Evolutionary conservation across 2,113 vertebrate genomes (phyloP), one percentile per base, ranked within the genome.

Genomic region (Oenanthe oenanthe): DNA sequence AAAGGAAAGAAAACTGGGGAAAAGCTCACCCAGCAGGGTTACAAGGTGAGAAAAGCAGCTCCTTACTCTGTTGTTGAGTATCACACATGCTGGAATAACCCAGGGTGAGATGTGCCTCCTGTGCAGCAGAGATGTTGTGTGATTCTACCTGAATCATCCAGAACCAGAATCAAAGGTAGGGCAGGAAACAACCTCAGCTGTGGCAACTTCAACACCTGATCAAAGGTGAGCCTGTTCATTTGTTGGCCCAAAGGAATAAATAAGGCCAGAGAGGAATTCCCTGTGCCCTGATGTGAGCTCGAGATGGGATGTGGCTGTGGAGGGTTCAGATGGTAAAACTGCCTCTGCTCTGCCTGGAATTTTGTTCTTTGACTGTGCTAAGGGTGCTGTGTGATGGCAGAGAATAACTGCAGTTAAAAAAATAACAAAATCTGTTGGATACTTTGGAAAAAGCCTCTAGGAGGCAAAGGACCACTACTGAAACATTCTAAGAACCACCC

Each of bases 21-120:
- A 29, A 17, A 47, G 11, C 5, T 57, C 58, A 3, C 10, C 6
- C 24, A 47, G 50, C 0, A 0, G 43, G 34, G 9, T 38, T 38
- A 12, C 42, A 43, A 34, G 51, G 57, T 57, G 10, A 56, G 68
- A 56, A 45, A 42, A 88, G 14, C 79, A 47, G 29, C 15, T 81
- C 15, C 15, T 54, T 4, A 38, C 34, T 36, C 15, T 45, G 21
- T 17, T 47, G 43, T 10, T 73, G 73, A 38, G 53, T 29, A 14
- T 20, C 42, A n/a, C 13, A 36, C 2, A 0, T 2, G 63, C 12
- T 19, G 57, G 29, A 63, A 18, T 9, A 50, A 26, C 50, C 32
- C 34, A 5, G 54, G 63, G 12, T 24, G 92, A 71, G 85, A 24
- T 13, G 12, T 3, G 42, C 12, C 38, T 20, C 13, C 13, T 12